Conservation (phyloP, 1,140 invertebrate species). For the Formica selysi region DNA sequence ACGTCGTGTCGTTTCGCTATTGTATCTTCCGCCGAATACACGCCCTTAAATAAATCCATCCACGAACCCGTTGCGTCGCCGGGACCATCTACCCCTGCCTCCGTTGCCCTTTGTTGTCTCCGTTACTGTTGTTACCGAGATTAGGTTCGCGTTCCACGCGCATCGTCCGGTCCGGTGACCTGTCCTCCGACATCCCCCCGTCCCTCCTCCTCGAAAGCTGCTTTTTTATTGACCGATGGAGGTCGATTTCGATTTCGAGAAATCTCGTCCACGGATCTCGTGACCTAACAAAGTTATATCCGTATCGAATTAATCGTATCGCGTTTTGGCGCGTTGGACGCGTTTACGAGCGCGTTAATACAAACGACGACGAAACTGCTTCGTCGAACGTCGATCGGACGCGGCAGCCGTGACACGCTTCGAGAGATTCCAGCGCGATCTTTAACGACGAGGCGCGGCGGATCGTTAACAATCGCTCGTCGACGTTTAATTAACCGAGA, state of each 20-base stretch:
- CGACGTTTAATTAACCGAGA: conserved; percentile 80
- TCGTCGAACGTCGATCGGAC: not conserved
- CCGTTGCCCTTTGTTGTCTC: conserved; percentile 58
- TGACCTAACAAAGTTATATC: conserved; percentile 21
- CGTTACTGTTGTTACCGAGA: conserved; percentile 59
- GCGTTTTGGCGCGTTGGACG: not conserved
- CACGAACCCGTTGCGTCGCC: conserved; percentile 41
- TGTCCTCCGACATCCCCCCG: conserved; percentile 61
- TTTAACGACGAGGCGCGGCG: conserved; percentile 75
- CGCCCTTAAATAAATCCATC: conserved; percentile 86
- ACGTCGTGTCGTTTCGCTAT: conserved; percentile 72
- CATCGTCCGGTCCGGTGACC: conserved; percentile 59
- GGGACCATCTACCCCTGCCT: conserved; percentile 38
- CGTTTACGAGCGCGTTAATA: conserved; percentile 43
- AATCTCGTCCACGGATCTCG: conserved; percentile 20
- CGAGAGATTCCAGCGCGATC: conserved; percentile 73
- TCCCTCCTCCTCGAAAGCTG: not conserved
- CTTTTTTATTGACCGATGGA: conserved; percentile 4
- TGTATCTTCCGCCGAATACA: conserved; percentile 83
- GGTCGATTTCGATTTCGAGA: conserved; percentile 26
- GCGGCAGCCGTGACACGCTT: conserved; percentile 75
- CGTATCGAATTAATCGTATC: conserved; percentile 37
- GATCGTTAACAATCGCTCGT: conserved; percentile 80
- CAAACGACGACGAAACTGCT: conserved; percentile 5
- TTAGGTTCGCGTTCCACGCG: conserved; percentile 67